Evolutionary conservation across 2,797 vertebrate genomes (phyloP), one percentile per base, ranked within the genome.

Genomic region (Eulemur coronatus): DNA sequence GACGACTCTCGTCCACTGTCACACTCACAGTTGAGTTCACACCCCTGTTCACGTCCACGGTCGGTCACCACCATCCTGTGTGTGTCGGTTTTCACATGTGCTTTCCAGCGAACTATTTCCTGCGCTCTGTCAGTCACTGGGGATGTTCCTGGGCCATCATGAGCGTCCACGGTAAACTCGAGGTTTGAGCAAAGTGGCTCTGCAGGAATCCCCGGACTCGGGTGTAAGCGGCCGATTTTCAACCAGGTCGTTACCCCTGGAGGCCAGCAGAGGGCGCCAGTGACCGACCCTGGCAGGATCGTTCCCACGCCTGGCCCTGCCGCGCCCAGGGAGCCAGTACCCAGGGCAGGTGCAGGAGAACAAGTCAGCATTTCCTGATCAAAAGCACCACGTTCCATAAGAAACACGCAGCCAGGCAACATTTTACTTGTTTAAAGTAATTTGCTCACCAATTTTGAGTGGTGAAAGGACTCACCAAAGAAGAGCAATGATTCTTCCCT

Each of bases 181-280:
- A 69, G 38, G 10, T 20, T 41, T 18, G 13, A 9, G 46, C 52
- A 28, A 33, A 28, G 28, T 0, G n/a, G 33, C 63, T 82, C 50
- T 46, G 28, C 46, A 2, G 88, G 50, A 61, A 92, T 50, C 1
- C 26, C 20, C 4, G 1, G 0, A 14, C 22, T n/a, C 4, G 0
- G 22, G 1, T 43, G 18, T 6, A 7, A 15, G 33, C 0, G 59
- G n/a, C n/a, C 33, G 30, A 65, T 65, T 5, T 18, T 43, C 18
- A 14, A 8, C 5, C 13, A 28, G 85, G 63, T 79, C 69, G 5
- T 46, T 26, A 38, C 76, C 6, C 48, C 0, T 10, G 8, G 3
- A 0, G 2, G 46, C 90, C 97, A 95, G 95, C 92, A 98, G 97
- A 97, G 96, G 94, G 96, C n/a, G 86, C 84, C n/a, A 17, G 92